Evolutionary conservation across 2,888 invertebrate genomes (phyloP).

Genomic region (Agapostemon virescens): DNA sequence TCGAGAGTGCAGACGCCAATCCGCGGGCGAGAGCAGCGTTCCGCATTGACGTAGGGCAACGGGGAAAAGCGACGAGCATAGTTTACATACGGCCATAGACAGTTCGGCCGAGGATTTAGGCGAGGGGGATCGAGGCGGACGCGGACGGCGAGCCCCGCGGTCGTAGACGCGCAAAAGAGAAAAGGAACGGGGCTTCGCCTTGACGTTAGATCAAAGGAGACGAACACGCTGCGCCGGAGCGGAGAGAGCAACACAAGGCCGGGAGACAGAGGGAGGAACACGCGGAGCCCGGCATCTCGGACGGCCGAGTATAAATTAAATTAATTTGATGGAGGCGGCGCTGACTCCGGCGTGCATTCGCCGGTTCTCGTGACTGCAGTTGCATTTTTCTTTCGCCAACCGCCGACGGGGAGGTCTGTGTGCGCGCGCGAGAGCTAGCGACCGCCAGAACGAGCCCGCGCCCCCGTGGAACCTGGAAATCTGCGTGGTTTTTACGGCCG

Average conservation of each 20-base stretch:
- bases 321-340: slow-evolving; percentile 77
- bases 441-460: neutral
- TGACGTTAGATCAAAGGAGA: slow-evolving; percentile 37
- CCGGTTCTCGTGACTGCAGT: neutral
- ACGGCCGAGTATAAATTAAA: slow-evolving; percentile 78
- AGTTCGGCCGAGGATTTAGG: slow-evolving; percentile 35
- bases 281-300: slow-evolving; percentile 67
- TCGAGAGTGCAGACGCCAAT: slow-evolving; percentile 41
- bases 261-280: slow-evolving; percentile 20
- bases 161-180: slow-evolving; percentile 31
- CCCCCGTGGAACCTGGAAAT: neutral
- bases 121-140: slow-evolving; percentile 12
- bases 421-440: neutral
- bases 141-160: slow-evolving; percentile 11
- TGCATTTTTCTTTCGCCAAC: slow-evolving; percentile 8
- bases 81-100: slow-evolving; percentile 51
- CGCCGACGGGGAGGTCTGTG: neutral
- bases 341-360: slow-evolving; percentile 38
- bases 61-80: slow-evolving; percentile 44
- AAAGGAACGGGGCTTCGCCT: slow-evolving; percentile 23
- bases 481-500: neutral
- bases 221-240: slow-evolving; percentile 26
- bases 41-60: slow-evolving; percentile 53
- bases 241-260: neutral
- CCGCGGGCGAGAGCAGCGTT: slow-evolving; percentile 43